These are phyloP conservation scores for Mormoops blainvillei DNA, from an alignment of 2,113 vertebrate species.

Conservation along the genomic window DNA sequence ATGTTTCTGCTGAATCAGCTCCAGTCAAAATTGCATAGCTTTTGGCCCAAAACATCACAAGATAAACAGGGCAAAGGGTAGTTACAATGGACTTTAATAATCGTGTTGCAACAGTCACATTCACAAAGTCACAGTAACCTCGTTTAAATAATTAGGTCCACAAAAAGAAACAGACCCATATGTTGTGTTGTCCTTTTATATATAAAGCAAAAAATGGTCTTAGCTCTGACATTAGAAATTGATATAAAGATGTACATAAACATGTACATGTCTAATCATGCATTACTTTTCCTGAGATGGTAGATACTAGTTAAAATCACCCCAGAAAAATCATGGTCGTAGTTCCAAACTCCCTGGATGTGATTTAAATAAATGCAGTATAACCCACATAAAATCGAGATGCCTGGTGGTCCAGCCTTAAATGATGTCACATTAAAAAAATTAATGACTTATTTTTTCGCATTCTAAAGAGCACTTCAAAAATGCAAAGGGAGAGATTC, in stretches of 20 bases:
- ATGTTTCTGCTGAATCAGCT: constrained; percentile 33
- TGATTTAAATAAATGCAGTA: not conserved
- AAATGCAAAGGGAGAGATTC: not conserved
- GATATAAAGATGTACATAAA: not conserved
- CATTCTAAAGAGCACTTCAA: not conserved
- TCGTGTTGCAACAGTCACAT: not conserved
- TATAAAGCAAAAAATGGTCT: not conserved
- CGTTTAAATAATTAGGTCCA: not conserved
- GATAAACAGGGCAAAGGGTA: not conserved
- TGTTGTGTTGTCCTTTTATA: not conserved
- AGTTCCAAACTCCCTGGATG: not conserved
- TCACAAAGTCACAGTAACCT: not conserved
- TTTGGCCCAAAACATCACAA: constrained; percentile 10
- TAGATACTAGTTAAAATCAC: not conserved
- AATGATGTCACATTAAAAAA: not conserved
- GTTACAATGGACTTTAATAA: not conserved
- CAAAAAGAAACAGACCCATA: not conserved
- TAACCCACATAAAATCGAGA: not conserved
- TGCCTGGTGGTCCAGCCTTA: not conserved
- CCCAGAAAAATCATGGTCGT: not conserved
- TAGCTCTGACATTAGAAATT: not conserved
- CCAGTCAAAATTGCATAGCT: not conserved
- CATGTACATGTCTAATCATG: not conserved
- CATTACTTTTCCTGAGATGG: not conserved
- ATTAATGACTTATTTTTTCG: not conserved